Evolutionary conservation across 1,140 invertebrate genomes (phyloP), one percentile per base, ranked within the genome.

Genomic region (Hormaphis cornu): DNA sequence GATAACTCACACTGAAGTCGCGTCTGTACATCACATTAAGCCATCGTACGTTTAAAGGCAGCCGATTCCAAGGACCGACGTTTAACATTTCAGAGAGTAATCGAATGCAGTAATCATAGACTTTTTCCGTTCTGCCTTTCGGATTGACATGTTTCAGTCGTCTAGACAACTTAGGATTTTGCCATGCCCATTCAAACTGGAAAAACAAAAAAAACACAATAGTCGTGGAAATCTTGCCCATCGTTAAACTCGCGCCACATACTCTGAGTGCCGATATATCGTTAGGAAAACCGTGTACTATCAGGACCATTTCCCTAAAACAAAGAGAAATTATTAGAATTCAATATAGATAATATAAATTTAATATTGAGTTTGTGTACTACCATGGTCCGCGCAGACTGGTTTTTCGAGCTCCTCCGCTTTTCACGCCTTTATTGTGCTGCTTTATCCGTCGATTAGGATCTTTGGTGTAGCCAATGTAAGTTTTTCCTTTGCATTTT

Each of bases 151-250:
- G 75, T 71, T 85, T 85, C 0, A 97, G 75, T 53, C 93, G 83
- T 44, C 90, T 84, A 12, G 93, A 97, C 53, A 83, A 79, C 14
- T 86, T 80, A 12, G 95, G 94, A 82, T 98, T 89, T 76, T 98
- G 95, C 95, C 95, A 98, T 0, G 95, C 94, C 95, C 95, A 98
- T 81, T 98, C 95, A 82, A 98, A 98, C 87, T 95, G 73, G 54
- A 73, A 70, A 40, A 71, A 70, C 70, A 70, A 20, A 58, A 54
- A 72, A 12, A 16, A 0, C 5, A 18, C 20, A 35, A 37, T 30
- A 5, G 18, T 44, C 20, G 1, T 12, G 4, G 4, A 24, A 16
- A 12, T 35, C 4, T 6, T 33, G 30, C 9, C 22, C 6, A 22
- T 30, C 20, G 8, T 9, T 10, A 1, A 16, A 28, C 3, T 46